Evolutionary conservation across 2,113 vertebrate species (phyloP), one percentile per base, ranked within the genome.

Genomic region (Penelope pileata): DNA sequence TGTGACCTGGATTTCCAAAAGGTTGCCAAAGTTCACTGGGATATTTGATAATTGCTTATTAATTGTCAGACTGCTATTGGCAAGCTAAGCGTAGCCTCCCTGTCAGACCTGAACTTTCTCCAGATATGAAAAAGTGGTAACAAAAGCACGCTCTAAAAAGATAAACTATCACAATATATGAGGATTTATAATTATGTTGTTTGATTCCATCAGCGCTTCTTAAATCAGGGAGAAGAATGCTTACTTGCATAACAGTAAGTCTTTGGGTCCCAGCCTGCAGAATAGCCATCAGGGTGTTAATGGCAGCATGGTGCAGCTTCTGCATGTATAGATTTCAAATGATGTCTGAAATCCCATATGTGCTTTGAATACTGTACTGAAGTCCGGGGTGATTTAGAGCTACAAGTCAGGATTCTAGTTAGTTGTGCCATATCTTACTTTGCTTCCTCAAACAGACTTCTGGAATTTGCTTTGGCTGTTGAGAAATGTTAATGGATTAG

Each of bases 281-380:
- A 56, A 66, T 5, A 21, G 3, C 66, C 0, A 0, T 29, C n/a
- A 4, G 15, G 30, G 30, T 77, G 23, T 16, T 56, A 34, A n/a
- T 23, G 36, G 48, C 53, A 76, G 67, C 1, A 0, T 60, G 53
- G 58, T 83, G 58, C 34, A 11, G 38, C 27, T 78, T 48, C 45
- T 32, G n/a, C 27, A 16, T 2, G 1, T n/a, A 16, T 1, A 16
- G 32, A 34, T 88, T 54, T n/a, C 16, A 72, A 17, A 19, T 70
- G n/a, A 22, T 23, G n/a, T 45, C 34, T 72, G 60, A 59, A 90
- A 68, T 85, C 26, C 58, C 78, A 0, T 36, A 7, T 50, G 10
- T 81, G 12, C 26, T 81, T 87, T 87, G 77, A 67, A 34, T 58
- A 11, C 32, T 36, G 2, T 40, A 7, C 45, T 48, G 7, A 16